Evolutionary conservation across 2,113 vertebrate genomes (phyloP).

Genomic region (Chunga burmeisteri): DNA sequence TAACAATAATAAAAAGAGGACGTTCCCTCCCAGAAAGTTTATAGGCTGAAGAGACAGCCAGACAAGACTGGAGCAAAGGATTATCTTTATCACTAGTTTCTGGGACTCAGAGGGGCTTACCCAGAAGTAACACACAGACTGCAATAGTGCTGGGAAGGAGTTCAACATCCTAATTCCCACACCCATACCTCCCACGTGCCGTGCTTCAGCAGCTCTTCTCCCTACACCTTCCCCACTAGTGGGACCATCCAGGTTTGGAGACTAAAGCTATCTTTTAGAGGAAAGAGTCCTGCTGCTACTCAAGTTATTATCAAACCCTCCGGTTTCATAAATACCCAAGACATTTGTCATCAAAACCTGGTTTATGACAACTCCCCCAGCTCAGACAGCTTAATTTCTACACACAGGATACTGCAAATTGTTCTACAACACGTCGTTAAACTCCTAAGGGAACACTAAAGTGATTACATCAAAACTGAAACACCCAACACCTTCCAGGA

Average conservation of each 20-base stretch:
- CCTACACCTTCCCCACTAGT: not conserved
- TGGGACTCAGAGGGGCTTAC: not conserved
- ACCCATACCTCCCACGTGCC: not conserved
- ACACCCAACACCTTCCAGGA: constrained; percentile 60
- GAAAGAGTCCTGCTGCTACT: not conserved
- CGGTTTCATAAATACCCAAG: not conserved
- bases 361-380: not conserved
- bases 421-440: constrained; percentile 49
- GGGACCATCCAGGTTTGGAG: not conserved
- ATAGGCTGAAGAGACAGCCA: not conserved
- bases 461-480: constrained; percentile 21
- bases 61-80: not conserved
- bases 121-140: not conserved
- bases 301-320: not conserved
- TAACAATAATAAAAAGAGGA: not conserved
- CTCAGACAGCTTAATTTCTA: not conserved
- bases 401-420: constrained; percentile 15
- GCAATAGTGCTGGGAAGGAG: constrained; percentile 8
- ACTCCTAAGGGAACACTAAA: constrained; percentile 5
- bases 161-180: not conserved
- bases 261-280: not conserved
- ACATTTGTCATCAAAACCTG: not conserved
- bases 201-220: not conserved
- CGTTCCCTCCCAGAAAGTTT: not conserved
- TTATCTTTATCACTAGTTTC: not conserved